A percentile compares a stretch with the other conserved stretches of the same genome.
Conservation (phyloP, 2,797 vertebrate species). For the Pterois miles region DNA sequence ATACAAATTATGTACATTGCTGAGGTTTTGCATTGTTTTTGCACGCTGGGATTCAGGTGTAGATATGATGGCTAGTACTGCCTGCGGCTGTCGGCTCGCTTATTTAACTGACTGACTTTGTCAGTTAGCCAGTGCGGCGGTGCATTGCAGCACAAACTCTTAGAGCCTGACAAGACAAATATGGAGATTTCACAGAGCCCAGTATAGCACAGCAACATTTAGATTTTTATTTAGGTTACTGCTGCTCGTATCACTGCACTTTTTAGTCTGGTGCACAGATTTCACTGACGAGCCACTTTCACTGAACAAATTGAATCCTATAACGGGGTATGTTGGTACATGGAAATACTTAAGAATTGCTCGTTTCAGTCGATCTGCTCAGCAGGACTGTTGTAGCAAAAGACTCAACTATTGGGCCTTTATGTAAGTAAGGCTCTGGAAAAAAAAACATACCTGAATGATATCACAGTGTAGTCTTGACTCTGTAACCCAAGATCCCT, state of each 20-base stretch:
- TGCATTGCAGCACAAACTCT: conserved; percentile 1
- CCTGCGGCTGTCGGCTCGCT: background rate
- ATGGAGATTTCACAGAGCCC: conserved; percentile 12
- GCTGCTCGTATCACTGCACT: background rate
- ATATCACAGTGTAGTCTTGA: background rate
- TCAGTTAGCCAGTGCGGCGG: conserved; percentile 14
- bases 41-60: background rate
- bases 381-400: background rate
- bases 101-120: conserved; percentile 3
- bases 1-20: background rate
- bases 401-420: background rate
- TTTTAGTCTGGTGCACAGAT: background rate
- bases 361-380: background rate
- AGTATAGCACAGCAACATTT: background rate
- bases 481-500: background rate
- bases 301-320: background rate
- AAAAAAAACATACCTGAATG: background rate
- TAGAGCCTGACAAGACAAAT: conserved; percentile 13
- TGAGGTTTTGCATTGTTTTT: conserved; percentile 20
- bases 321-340: background rate
- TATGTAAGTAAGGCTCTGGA: background rate
- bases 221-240: background rate
- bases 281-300: background rate
- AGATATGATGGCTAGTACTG: background rate
- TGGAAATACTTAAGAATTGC: background rate